Conservation (phyloP, 2,888 invertebrate species). For the Drosophila bunnanda region DNA sequence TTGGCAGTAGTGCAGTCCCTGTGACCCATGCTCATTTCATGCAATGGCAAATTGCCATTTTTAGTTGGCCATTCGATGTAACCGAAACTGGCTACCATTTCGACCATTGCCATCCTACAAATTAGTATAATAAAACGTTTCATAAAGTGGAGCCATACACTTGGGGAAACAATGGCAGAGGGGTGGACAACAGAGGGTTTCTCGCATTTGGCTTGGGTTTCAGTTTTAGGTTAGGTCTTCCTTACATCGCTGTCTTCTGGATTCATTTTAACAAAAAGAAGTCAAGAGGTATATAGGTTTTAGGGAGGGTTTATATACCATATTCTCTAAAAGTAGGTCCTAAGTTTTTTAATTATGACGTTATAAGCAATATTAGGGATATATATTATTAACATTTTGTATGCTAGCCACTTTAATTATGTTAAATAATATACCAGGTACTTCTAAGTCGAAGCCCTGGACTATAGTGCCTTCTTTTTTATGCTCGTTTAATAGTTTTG, state of each 20-base stretch:
- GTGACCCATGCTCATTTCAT: constrained; percentile 48
- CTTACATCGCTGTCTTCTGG: constrained; percentile 12
- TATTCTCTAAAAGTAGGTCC: background rate
- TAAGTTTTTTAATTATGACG: no score
- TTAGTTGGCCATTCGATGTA: constrained; percentile 77
- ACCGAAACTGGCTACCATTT: constrained; percentile 73
- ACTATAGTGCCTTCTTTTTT: constrained; percentile 32
- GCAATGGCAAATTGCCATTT: constrained; percentile 83
- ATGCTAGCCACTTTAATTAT: background rate
- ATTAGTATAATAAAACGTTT: constrained; percentile 85
- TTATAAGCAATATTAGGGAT: no score
- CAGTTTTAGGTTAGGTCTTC: constrained; percentile 32
- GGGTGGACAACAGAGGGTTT: constrained; percentile 10
- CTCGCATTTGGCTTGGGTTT: constrained; percentile 42
- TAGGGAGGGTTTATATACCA: background rate
- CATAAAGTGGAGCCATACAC: constrained; percentile 79
- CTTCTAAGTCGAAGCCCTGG: background rate
- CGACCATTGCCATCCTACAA: constrained; percentile 81
- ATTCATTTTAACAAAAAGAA: background rate
- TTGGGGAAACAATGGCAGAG: constrained; percentile 11
- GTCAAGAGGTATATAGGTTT: background rate
- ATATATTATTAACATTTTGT: background rate
- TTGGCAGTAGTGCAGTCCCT: constrained; percentile 19
- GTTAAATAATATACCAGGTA: background rate
- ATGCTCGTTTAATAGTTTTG: constrained; percentile 54